These are phyloP conservation scores for Sceloporus tristichus DNA, from an alignment of 2,113 vertebrate species.

Conservation along the genomic window DNA sequence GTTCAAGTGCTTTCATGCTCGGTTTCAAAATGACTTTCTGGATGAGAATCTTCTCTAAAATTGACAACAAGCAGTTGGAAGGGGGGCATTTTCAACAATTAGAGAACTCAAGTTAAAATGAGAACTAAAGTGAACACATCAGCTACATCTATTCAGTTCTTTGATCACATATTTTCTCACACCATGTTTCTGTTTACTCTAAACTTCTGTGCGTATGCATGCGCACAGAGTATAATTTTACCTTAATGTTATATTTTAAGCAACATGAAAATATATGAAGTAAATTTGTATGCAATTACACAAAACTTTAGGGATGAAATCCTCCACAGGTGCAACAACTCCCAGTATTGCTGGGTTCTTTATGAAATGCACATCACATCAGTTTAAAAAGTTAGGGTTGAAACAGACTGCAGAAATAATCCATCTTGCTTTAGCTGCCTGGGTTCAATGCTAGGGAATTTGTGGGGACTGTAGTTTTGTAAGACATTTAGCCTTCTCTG, in stretches of 20 bases:
- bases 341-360: no score
- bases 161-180: background rate
- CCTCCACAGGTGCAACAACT: background rate
- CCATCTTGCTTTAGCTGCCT: no score
- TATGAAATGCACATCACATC: background rate
- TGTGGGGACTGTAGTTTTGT: no score
- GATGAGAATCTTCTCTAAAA: background rate
- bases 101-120: background rate
- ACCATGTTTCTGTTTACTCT: background rate
- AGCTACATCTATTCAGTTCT: background rate
- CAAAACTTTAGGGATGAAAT: background rate
- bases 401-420: no score
- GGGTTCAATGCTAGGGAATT: no score
- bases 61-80: background rate
- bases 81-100: background rate
- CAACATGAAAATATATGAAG: background rate
- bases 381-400: background rate
- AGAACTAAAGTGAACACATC: background rate
- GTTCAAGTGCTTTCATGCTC: background rate
- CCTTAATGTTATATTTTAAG: background rate
- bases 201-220: background rate
- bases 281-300: background rate
- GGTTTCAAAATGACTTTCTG: background rate
- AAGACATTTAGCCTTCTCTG: no score
- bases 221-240: background rate